Conservation (phyloP, 2,113 vertebrate genomes). For the Rhea americana region DNA sequence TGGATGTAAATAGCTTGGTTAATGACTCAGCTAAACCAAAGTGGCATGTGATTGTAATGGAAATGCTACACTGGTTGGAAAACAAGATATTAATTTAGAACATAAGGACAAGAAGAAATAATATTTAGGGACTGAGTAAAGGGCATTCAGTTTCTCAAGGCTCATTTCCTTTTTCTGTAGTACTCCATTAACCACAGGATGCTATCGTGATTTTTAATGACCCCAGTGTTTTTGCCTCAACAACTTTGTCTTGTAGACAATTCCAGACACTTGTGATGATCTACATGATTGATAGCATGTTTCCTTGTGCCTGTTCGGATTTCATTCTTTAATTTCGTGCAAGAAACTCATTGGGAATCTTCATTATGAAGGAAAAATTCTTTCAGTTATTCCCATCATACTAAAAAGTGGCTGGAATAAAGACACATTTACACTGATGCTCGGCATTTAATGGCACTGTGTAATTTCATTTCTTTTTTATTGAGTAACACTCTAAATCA, state of each 20-base stretch:
- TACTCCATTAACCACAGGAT: constrained; percentile 69
- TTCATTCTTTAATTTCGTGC: background rate
- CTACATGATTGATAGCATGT: background rate
- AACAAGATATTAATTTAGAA: constrained; percentile 67
- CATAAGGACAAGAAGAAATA: constrained; percentile 62
- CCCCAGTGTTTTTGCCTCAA: constrained; percentile 5
- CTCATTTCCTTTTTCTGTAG: constrained; percentile 63
- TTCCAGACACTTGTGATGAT: background rate
- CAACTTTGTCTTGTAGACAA: background rate
- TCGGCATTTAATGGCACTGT: background rate
- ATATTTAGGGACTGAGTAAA: constrained; percentile 48
- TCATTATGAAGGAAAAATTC: background rate
- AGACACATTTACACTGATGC: background rate
- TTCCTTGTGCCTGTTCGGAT: background rate
- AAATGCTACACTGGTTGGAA: constrained; percentile 49
- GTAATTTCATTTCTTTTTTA: background rate
- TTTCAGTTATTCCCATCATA: background rate
- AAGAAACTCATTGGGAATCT: background rate
- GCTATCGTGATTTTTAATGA: constrained; percentile 58
- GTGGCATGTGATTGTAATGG: constrained; percentile 48
- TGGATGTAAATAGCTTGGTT: constrained; percentile 47
- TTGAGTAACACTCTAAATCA: background rate
- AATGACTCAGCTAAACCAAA: constrained; percentile 44
- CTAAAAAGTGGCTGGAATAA: background rate
- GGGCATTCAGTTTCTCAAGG: constrained; percentile 59